Evolutionary conservation across 2,797 vertebrate species (phyloP).

Genomic region (Malurus leucopterus): DNA sequence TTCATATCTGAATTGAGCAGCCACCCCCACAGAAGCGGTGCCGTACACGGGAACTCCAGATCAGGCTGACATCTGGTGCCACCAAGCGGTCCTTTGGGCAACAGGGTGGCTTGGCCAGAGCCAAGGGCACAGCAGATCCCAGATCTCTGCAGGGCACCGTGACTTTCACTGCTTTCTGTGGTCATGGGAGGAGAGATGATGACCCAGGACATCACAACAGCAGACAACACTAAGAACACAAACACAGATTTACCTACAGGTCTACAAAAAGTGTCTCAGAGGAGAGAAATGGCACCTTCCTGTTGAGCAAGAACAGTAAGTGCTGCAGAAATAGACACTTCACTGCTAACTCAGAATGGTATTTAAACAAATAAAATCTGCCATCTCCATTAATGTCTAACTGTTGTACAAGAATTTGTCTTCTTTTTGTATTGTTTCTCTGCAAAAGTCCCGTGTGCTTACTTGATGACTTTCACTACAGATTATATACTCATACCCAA

Average conservation of each 20-base stretch:
- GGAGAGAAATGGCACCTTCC: neutral
- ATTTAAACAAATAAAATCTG: conserved; percentile 48
- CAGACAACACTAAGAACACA: neutral
- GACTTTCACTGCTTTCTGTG: neutral
- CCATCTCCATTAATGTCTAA: conserved; percentile 32
- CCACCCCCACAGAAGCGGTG: neutral
- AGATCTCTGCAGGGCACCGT: no score
- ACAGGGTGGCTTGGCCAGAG: neutral
- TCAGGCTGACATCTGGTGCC: neutral
- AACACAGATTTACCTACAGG: neutral
- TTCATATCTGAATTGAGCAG: neutral
- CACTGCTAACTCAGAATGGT: neutral
- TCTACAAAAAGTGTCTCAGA: neutral
- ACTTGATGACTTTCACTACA: conserved; percentile 40
- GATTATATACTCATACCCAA: conserved; percentile 53
- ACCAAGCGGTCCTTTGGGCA: neutral
- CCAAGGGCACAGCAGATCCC: neutral
- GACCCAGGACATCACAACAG: neutral
- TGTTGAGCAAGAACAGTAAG: neutral
- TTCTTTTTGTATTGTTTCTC: conserved; percentile 55
- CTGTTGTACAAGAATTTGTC: conserved; percentile 25
- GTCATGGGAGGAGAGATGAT: neutral
- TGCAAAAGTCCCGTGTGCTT: conserved; percentile 11
- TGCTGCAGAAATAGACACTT: neutral
- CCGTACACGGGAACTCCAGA: neutral